These are phyloP conservation scores for Sciaenops ocellatus DNA, from an alignment of 2,797 vertebrate genomes.

Conservation along the genomic window DNA sequence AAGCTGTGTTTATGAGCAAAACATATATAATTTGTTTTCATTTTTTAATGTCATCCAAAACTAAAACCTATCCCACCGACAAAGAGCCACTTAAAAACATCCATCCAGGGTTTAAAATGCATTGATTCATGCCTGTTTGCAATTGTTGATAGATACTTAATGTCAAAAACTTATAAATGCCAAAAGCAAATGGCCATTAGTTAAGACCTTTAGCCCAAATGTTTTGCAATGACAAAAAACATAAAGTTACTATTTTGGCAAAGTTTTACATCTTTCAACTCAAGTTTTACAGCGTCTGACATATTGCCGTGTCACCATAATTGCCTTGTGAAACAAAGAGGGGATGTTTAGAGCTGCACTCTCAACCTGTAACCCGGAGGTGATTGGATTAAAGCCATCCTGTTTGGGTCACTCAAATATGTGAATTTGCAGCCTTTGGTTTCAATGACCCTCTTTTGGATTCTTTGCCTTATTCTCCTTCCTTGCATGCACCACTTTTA, in stretches of 20 bases:
- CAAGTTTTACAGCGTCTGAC: not conserved
- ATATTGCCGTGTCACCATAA: not conserved
- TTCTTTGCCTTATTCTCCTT: no score
- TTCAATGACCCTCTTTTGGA: no score
- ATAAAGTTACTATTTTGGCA: not conserved
- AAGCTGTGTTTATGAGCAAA: not conserved
- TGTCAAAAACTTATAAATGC: not conserved
- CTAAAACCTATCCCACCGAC: not conserved
- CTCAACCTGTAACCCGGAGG: not conserved
- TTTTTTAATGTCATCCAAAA: not conserved
- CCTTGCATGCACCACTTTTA: no score
- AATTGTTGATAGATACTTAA: not conserved
- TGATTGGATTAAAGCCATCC: not conserved
- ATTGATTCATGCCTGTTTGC: not conserved
- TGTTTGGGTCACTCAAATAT: no score
- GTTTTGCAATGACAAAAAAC: not conserved
- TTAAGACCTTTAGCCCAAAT: not conserved
- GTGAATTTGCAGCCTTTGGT: no score
- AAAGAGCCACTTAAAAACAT: constrained; percentile 2
- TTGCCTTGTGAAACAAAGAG: not conserved
- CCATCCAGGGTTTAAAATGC: not conserved
- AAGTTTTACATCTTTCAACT: not conserved
- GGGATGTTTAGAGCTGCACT: not conserved
- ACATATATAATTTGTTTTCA: not conserved
- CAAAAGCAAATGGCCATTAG: not conserved